These are phyloP conservation scores for Clunio marinus DNA, from an alignment of 2,888 invertebrate genomes.

Conservation along the genomic window DNA sequence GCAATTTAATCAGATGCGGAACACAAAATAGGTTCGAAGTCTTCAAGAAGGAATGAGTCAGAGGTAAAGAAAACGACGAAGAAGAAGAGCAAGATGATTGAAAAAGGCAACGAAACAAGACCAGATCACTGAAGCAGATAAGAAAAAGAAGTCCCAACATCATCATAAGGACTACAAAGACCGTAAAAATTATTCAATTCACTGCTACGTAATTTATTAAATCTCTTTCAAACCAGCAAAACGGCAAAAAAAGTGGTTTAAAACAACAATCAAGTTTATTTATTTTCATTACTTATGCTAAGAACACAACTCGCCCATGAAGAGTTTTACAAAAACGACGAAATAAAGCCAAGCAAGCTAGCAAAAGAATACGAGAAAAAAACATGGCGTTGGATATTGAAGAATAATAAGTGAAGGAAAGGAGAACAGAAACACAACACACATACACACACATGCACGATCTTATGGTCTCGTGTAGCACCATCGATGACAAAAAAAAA, in stretches of 20 bases:
- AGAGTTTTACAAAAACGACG: constrained; percentile 5
- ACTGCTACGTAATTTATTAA: not conserved
- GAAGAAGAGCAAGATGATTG: not conserved
- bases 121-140: not conserved
- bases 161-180: constrained; percentile 30
- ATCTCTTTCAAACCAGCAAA: constrained; percentile 3
- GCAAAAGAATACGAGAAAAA: constrained; percentile 1
- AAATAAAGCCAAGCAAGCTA: too few species aligned
- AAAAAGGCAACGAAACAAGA: too few species aligned
- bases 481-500: constrained; percentile 25
- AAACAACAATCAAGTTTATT: constrained; percentile 38
- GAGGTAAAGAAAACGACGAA: not conserved
- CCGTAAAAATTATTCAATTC: constrained; percentile 36
- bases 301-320: constrained; percentile 37
- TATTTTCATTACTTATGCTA: constrained; percentile 38
- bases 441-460: constrained; percentile 21
- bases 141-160: not conserved
- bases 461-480: constrained; percentile 8
- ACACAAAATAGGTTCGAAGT: not conserved
- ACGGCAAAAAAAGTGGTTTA: constrained; percentile 19
- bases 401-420: constrained; percentile 18
- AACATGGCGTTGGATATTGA: constrained; percentile 19
- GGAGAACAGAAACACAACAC: constrained; percentile 25
- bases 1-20: constrained; percentile 37
- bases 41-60: not conserved